Conservation (phyloP, 1,140 invertebrate genomes). For the Zaprionus camerounensis region DNA sequence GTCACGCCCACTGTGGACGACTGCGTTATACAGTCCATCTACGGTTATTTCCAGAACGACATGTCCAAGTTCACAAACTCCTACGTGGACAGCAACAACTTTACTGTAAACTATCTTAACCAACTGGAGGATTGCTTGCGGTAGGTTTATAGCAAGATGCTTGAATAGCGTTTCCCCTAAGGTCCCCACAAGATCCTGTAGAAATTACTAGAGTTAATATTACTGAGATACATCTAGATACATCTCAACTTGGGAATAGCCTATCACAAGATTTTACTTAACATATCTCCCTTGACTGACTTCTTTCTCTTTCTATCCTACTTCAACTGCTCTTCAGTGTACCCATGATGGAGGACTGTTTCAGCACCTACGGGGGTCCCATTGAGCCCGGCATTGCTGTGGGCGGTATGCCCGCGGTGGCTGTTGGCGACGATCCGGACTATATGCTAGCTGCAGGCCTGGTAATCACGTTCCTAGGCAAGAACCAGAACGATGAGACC, state of each 20-base stretch:
- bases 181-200: not conserved
- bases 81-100: constrained; percentile 62
- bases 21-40: constrained; percentile 92
- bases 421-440: constrained; percentile 76
- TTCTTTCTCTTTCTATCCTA: not conserved
- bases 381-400: constrained; percentile 91
- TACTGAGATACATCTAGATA: no score
- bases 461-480: constrained; percentile 91
- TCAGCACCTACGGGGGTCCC: constrained; percentile 94
- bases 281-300: not conserved
- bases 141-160: constrained; percentile 58
- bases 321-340: constrained; percentile 85
- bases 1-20: constrained; percentile 85
- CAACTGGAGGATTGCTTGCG: constrained; percentile 84
- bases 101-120: constrained; percentile 84
- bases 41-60: constrained; percentile 92
- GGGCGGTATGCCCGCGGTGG: constrained; percentile 88
- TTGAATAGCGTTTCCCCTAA: not conserved
- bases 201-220: not conserved
- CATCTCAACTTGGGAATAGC: not conserved
- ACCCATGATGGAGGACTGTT: constrained; percentile 87
- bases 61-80: constrained; percentile 85
- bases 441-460: constrained; percentile 88
- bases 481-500: constrained; percentile 87
- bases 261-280: no score